Conservation (phyloP, 2,797 vertebrate species). For the Sylvilagus floridanus region DNA sequence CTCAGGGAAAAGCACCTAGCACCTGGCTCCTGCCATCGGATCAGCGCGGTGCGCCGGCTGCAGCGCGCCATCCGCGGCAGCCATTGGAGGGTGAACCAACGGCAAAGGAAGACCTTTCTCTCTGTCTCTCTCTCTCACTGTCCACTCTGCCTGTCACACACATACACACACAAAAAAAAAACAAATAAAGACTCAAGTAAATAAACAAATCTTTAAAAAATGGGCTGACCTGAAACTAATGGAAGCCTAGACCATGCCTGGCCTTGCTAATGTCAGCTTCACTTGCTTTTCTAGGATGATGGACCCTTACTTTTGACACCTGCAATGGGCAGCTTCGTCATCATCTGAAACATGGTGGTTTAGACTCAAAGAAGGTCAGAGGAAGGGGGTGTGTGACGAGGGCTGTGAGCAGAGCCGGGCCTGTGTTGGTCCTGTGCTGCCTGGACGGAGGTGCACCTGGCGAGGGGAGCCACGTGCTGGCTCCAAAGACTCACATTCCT, state of each 20-base stretch:
- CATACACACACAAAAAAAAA: too few species aligned
- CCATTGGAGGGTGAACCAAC: too few species aligned
- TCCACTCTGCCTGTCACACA: too few species aligned
- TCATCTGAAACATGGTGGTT: constrained; percentile 19
- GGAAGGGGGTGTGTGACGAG: constrained; percentile 7
- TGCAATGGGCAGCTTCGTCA: not conserved
- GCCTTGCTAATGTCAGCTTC: not conserved
- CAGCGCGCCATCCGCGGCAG: too few species aligned
- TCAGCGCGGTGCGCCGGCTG: too few species aligned
- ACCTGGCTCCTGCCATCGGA: too few species aligned
- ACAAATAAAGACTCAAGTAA: too few species aligned
- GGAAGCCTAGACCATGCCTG: not conserved
- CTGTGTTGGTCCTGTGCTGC: constrained; percentile 9
- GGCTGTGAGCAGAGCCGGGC: not conserved
- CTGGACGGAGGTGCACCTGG: constrained; percentile 73
- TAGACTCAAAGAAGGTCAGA: constrained; percentile 52
- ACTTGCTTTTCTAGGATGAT: not conserved
- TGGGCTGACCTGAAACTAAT: not conserved
- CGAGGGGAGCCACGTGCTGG: constrained; percentile 37
- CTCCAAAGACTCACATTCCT: not conserved
- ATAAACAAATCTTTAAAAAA: too few species aligned
- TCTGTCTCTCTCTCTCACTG: too few species aligned
- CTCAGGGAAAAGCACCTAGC: too few species aligned
- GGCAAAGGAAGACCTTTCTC: too few species aligned
- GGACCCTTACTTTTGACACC: not conserved